Conservation (phyloP, 1,140 invertebrate genomes). For the Drosophila cardini region DNA sequence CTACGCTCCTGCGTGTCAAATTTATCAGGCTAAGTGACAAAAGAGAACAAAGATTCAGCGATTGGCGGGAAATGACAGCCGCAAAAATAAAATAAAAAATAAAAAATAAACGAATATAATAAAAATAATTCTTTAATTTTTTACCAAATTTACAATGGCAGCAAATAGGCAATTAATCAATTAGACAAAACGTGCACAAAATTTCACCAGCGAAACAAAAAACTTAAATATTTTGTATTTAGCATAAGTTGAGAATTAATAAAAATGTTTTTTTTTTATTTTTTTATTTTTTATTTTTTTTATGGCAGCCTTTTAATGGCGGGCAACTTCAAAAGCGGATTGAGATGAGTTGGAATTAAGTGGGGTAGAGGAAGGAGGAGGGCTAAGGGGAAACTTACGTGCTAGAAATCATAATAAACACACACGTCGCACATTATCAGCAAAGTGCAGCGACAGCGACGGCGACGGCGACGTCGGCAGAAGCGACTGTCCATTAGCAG, state of each 20-base stretch:
- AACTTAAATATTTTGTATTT: no score
- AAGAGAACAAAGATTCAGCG: constrained; percentile 17
- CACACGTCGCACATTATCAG: constrained; percentile 75
- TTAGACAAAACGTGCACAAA: constrained; percentile 16
- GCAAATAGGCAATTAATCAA: constrained; percentile 28
- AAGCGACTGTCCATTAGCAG: constrained; percentile 61
- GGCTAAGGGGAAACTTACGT: constrained; percentile 8
- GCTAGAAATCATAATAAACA: constrained; percentile 76
- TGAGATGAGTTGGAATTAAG: neutral
- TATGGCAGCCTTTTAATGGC: neutral
- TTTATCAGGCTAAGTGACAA: constrained; percentile 47
- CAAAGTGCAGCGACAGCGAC: constrained; percentile 69
- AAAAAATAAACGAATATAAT: neutral
- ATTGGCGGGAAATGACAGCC: no score
- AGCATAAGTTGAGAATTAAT: no score
- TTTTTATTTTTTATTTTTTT: neutral
- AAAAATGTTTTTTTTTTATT: no score
- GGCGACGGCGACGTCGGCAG: neutral
- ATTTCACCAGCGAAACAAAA: constrained; percentile 3
- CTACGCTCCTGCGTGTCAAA: constrained; percentile 7
- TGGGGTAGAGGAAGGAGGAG: neutral
- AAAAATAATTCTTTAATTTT: constrained; percentile 14
- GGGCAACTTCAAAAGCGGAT: constrained; percentile 32
- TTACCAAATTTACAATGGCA: constrained; percentile 21
- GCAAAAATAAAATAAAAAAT: neutral